phyloP scores from a whole-genome alignment of 2,113 vertebrate genomes.

The Chionodraco myersi region DNA sequence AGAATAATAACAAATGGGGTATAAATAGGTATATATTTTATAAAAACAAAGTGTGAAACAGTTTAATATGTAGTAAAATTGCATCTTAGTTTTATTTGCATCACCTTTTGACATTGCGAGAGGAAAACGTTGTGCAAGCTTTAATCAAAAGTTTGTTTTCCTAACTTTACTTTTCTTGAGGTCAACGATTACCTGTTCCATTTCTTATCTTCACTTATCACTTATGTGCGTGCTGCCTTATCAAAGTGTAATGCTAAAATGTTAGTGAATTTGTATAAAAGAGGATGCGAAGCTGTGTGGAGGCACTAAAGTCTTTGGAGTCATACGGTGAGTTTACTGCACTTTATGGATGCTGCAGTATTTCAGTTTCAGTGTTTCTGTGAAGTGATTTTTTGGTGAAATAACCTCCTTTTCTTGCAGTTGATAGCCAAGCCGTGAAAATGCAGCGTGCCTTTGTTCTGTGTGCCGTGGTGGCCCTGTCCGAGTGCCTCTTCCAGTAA shows the following conservation, averaged over 20 bases:
- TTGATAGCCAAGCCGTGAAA: slow-evolving; percentile 25
- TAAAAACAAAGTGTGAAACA: no score
- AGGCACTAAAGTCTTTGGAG: neutral
- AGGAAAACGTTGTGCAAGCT: no score
- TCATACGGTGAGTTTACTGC: slow-evolving; percentile 7
- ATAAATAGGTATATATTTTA: no score
- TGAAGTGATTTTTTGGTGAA: no score
- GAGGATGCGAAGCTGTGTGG: neutral
- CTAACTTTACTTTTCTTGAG: slow-evolving; percentile 32
- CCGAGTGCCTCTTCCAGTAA: slow-evolving; percentile 68
- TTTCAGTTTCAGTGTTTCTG: neutral
- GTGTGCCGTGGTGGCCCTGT: slow-evolving; percentile 67
- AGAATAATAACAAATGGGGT: no score
- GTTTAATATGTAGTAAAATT: no score
- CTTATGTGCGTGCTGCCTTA: slow-evolving; percentile 24
- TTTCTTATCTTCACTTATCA: slow-evolving; percentile 46
- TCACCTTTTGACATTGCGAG: no score
- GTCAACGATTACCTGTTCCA: slow-evolving; percentile 28
- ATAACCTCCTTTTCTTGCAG: neutral
- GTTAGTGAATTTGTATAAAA: slow-evolving; percentile 59
- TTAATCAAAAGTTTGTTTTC: no score
- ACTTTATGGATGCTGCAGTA: neutral
- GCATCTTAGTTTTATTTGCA: no score
- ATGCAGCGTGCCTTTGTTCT: slow-evolving; percentile 68
- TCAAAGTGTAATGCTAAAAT: neutral